Evolutionary conservation across 2,797 vertebrate species (phyloP).

Genomic region (Enoplosus armatus): DNA sequence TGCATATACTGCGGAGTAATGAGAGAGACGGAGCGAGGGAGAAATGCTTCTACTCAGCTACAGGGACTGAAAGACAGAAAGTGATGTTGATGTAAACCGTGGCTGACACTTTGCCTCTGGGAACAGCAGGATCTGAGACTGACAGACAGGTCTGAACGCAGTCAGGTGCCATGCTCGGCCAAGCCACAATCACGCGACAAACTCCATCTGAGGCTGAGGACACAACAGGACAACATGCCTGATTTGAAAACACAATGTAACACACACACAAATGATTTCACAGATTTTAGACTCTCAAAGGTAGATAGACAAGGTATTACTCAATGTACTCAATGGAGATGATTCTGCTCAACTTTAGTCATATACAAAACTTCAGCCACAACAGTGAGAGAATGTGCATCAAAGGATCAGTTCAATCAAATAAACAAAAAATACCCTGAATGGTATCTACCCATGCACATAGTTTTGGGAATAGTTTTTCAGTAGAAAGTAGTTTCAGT

Average conservation of each 20-base stretch:
- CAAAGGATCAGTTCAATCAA: too few relatives aligned
- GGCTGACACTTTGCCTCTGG: constrained; percentile 42
- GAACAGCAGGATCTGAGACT: constrained; percentile 44
- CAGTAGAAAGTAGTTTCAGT: too few relatives aligned
- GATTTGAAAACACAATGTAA: not conserved
- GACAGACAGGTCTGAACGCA: constrained; percentile 21
- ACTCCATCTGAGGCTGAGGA: not conserved
- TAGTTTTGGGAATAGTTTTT: too few relatives aligned
- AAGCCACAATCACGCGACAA: not conserved
- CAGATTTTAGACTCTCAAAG: not conserved
- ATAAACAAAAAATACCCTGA: too few relatives aligned
- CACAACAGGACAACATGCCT: not conserved
- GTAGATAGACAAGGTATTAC: not conserved
- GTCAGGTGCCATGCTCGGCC: constrained; percentile 19
- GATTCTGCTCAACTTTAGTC: too few relatives aligned
- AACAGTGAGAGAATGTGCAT: too few relatives aligned
- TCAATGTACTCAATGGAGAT: too few relatives aligned
- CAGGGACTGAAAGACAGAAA: not conserved
- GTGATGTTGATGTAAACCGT: constrained; percentile 35
- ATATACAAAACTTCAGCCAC: too few relatives aligned
- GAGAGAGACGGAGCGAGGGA: not conserved
- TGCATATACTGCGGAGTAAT: not conserved
- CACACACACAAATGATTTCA: not conserved
- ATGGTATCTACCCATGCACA: too few relatives aligned
- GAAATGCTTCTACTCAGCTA: constrained; percentile 21